These are phyloP conservation scores for Turdus rufiventris DNA, from an alignment of 2,113 vertebrate genomes.

Conservation along the genomic window DNA sequence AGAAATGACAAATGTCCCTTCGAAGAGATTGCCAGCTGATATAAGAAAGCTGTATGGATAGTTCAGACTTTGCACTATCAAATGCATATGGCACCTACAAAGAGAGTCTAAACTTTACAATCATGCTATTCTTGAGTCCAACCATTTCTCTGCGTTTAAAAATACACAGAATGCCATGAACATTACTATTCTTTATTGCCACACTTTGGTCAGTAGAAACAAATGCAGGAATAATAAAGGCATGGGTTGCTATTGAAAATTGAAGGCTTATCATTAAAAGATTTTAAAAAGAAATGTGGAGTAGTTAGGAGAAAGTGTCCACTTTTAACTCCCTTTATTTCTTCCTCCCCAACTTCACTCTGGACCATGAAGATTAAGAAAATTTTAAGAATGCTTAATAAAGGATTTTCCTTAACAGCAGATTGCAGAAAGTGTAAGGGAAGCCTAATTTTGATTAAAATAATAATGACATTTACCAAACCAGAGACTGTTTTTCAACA, in stretches of 20 bases:
- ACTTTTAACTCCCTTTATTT: not conserved
- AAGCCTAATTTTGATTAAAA: slow-evolving; percentile 40
- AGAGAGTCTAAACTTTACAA: not conserved
- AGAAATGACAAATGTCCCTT: not conserved
- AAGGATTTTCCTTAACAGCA: not conserved
- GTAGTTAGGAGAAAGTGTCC: not conserved
- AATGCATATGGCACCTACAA: not conserved
- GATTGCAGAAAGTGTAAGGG: not conserved
- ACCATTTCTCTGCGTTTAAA: not conserved
- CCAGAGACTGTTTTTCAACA: not conserved
- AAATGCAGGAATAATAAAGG: not conserved
- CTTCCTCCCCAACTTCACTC: not conserved
- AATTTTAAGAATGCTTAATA: slow-evolving; percentile 23
- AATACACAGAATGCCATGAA: not conserved
- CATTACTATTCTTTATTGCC: not conserved
- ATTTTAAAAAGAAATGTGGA: not conserved
- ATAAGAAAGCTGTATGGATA: not conserved
- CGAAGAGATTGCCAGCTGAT: slow-evolving; percentile 18
- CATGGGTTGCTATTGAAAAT: not conserved
- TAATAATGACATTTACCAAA: slow-evolving; percentile 39
- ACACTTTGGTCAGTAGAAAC: not conserved
- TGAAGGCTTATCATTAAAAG: slow-evolving; percentile 7
- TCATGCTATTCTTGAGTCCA: not conserved
- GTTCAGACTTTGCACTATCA: not conserved
- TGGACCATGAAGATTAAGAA: not conserved